Base-by-base conservation (phyloP, 1,140 invertebrate genomes). In the Drosophila bocki region DNA sequence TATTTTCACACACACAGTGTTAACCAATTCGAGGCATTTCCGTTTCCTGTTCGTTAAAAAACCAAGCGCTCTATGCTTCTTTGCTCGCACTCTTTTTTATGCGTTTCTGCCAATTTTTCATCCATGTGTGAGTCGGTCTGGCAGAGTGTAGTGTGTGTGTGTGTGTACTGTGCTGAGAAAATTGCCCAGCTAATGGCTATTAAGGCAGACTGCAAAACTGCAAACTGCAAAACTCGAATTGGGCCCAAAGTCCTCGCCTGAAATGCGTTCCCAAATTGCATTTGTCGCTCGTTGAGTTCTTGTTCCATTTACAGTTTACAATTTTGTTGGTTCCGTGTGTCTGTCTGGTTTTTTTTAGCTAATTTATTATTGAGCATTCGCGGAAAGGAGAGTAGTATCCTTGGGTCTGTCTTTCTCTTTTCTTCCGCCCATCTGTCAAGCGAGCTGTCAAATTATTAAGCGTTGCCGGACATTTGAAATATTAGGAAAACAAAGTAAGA, bases 171-270 rank as follows among this genome's bases (percentile, higher is more conserved):
- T 47, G 77, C 71, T 54, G 57, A 64, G 65, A 78, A 78, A 82
- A 82, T 82, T 79, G 79, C 70, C 76, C 83, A 78, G 80, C 84
- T 87, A 88, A 87, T 87, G 83, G 83, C 83, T 88, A 88, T 87
- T 87, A 87, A 87, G 78, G 71, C 80, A 50, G 76, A 79, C 78
- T 51, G 61, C 41, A 26, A 32, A 60, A 59, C 48, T 19, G 19
- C 32, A 37, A 48, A 39, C 48, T 61, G 35, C 29, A 41, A 42
- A 54, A 54, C 64, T 60, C 13, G 65, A 67, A 69, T 69, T 69
- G 62, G 62, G 37, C 62, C 47, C 67, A n/a, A 67, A 53, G 62
- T 47, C 50, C 56, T 42, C 26, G 35, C 53, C 48, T 51, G 61
- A 79, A 78, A 69, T 75, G 74, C 78, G 64, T 77, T 78, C 47